Base-by-base conservation (phyloP, 2,888 invertebrate genomes). In the Antitype chi region DNA sequence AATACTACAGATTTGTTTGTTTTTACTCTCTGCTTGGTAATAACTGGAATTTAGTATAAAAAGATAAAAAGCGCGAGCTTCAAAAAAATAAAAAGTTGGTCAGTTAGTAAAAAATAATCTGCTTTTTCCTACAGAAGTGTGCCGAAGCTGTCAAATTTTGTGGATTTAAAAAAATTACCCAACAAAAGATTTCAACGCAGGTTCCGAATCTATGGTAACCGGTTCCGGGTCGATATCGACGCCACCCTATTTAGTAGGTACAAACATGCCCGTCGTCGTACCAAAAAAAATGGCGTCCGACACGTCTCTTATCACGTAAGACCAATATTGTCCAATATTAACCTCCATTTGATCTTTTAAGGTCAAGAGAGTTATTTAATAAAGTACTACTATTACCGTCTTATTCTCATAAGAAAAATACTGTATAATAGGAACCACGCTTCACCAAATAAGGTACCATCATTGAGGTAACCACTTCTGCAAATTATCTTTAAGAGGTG, bases 321-420 rank as follows among this genome's bases (percentile, higher is more conserved):
- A 23, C 32, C 49, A 77, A 66, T 47, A 53, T 76, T 25, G 47
- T 9, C 43, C n/a, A 20, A 53, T 23, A n/a, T 76, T 28, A 75
- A 53, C 28, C 15, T 25, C 17, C 20, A 8, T 67, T 53, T 43
- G 17, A 23, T 43, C 1, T 17, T 25, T 0, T 23, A 11, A 25
- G 28, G 70, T 47, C 25, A 53, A 23, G 23, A 76, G 47, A 62
- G 53, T 79, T 13, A 80, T 70, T 76, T 53, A 53, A n/a, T 77
- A 62, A 79, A 77, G 7, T n/a, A 32, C 47, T 17, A 13, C 32
- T 53, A 53, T 55, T 25, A 32, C 17, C 17, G 32, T 62, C 1
- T 55, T 15, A 62, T 49, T 60, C 23, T 47, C n/a, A 15, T 15
- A 53, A 47, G n/a, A 74, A 52, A 71, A 72, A n/a, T 28, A 2